These are phyloP conservation scores for Thomomys bottae DNA, from an alignment of 2,113 vertebrate genomes.

Conservation along the genomic window DNA sequence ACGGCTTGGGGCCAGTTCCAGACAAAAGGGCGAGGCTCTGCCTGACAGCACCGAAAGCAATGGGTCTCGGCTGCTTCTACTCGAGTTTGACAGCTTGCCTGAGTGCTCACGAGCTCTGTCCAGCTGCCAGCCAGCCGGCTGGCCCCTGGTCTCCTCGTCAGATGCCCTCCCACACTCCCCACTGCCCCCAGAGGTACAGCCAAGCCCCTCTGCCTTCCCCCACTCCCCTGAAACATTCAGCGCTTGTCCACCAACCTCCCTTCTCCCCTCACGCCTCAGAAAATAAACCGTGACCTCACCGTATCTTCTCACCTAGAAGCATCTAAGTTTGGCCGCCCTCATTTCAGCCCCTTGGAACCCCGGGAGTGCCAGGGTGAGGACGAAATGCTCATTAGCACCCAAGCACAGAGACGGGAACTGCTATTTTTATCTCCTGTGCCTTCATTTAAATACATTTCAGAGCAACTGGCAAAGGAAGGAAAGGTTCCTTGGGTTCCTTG, in stretches of 20 bases:
- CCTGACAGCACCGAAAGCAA: too few species aligned
- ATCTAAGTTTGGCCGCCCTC: slow-evolving; percentile 56
- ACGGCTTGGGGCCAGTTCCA: too few species aligned
- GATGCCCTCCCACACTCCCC: too few species aligned
- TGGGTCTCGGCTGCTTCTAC: too few species aligned
- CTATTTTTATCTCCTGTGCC: slow-evolving; percentile 60
- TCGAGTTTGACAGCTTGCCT: too few species aligned
- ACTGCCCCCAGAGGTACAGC: too few species aligned
- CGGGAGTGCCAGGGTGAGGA: slow-evolving; percentile 45
- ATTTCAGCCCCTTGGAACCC: slow-evolving; percentile 57
- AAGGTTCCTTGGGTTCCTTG: neutral
- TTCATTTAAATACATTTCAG: slow-evolving; percentile 61
- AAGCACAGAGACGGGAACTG: slow-evolving; percentile 51
- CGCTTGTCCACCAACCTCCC: neutral
- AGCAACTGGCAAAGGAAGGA: slow-evolving; percentile 59
- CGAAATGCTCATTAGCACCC: slow-evolving; percentile 63
- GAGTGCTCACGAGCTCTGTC: too few species aligned
- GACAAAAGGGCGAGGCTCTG: too few species aligned
- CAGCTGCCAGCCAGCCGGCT: too few species aligned
- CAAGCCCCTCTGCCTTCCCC: too few species aligned
- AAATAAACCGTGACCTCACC: slow-evolving; percentile 70
- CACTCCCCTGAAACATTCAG: too few species aligned
- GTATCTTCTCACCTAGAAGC: slow-evolving; percentile 61
- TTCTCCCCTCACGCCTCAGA: slow-evolving; percentile 54
- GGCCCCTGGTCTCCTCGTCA: too few species aligned